Evolutionary conservation across 2,113 vertebrate genomes (phyloP).

Genomic region (Acanthochromis polyacanthus): DNA sequence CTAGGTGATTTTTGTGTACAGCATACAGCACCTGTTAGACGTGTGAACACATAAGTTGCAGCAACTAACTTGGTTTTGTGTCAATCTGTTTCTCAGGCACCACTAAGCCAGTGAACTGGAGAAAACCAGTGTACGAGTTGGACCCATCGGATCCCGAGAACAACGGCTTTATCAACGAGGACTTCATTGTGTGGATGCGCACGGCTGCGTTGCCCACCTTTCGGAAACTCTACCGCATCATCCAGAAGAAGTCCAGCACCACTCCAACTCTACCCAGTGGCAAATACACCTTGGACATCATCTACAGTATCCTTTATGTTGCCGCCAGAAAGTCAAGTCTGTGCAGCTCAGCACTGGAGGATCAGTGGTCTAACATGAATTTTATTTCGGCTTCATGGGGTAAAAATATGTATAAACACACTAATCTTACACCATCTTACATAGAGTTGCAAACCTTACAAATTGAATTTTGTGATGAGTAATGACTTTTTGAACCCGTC

Average conservation of each 20-base stretch:
- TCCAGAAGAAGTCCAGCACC: constrained; percentile 86
- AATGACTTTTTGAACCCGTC: too few species aligned
- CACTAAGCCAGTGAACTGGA: constrained; percentile 93
- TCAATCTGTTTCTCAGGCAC: constrained; percentile 81
- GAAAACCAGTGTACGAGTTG: constrained; percentile 89
- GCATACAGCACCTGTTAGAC: not conserved
- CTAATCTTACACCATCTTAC: too few species aligned
- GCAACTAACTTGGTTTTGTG: constrained; percentile 10
- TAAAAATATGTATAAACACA: too few species aligned
- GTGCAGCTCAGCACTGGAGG: not conserved
- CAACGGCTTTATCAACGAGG: constrained; percentile 98
- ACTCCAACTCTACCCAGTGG: constrained; percentile 91
- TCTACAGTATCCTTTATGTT: constrained; percentile 97
- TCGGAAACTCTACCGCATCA: constrained; percentile 96
- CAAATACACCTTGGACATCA: constrained; percentile 88
- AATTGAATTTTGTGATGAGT: too few species aligned
- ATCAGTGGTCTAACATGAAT: not conserved
- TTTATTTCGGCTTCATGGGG: not conserved
- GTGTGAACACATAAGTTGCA: not conserved
- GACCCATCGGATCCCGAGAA: constrained; percentile 87
- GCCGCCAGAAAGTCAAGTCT: not conserved
- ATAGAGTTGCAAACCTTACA: too few species aligned
- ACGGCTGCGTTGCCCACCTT: constrained; percentile 97
- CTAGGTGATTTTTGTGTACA: constrained; percentile 84
- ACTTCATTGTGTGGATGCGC: constrained; percentile 99